Conservation (phyloP, 2,888 invertebrate species). For the Leptopterna dolabrata region DNA sequence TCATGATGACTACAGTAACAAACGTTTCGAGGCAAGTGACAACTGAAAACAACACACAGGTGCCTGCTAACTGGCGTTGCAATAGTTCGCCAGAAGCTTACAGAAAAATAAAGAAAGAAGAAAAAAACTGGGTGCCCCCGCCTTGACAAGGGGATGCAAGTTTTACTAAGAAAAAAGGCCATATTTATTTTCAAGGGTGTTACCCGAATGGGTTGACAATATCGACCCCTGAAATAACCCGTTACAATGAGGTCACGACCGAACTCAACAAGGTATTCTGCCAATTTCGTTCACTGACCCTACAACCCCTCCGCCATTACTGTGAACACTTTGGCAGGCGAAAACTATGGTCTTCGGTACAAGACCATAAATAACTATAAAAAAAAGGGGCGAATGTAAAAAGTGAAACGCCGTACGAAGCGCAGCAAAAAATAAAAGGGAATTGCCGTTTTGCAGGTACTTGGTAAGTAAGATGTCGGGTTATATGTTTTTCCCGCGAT, state of each 20-base stretch:
- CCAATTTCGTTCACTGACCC: background rate
- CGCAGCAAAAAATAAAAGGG: background rate
- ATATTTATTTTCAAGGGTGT: background rate
- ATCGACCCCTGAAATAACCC: background rate
- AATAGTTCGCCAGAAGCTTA: no score
- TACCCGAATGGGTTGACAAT: background rate
- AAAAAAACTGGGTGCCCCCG: no score
- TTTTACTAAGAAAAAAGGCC: background rate
- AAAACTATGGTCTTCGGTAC: background rate
- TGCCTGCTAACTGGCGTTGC: no score
- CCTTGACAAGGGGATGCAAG: background rate
- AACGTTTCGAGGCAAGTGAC: no score
- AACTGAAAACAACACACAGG: no score
- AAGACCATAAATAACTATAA: background rate
- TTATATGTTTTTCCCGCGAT: background rate
- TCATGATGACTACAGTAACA: no score
- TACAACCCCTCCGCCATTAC: background rate
- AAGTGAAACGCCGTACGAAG: background rate
- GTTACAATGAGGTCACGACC: background rate
- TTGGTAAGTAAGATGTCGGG: background rate
- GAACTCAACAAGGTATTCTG: background rate
- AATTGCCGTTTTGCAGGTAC: background rate
- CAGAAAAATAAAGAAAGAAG: no score
- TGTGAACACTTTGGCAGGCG: background rate
- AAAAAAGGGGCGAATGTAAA: background rate